phyloP scores from a whole-genome alignment of 1,140 invertebrate species.

The Drosophila willistoni region DNA sequence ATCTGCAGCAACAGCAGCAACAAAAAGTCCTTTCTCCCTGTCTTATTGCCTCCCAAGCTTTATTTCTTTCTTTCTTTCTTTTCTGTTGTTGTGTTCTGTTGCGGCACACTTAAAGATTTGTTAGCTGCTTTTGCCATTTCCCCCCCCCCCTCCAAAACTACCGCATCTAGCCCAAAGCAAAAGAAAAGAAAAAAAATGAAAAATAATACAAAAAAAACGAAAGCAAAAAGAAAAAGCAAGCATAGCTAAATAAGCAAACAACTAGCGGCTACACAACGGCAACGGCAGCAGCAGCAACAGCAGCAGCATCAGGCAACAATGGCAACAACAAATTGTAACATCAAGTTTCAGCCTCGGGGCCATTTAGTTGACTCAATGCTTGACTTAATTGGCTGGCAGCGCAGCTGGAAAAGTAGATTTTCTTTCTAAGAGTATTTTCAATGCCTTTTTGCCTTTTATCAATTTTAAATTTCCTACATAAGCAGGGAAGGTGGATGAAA shows the following conservation, averaged over 20 bases:
- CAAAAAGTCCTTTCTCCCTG: slow-evolving; percentile 8
- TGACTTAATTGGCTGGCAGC: slow-evolving; percentile 65
- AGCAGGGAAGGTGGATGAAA: background rate
- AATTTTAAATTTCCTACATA: slow-evolving; percentile 3
- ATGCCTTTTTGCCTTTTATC: slow-evolving; percentile 8
- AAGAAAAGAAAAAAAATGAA: slow-evolving; percentile 26
- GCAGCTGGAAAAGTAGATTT: slow-evolving; percentile 18
- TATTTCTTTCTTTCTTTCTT: slow-evolving; percentile 9
- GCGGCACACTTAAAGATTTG: slow-evolving; percentile 61
- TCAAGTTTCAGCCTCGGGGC: slow-evolving; percentile 53
- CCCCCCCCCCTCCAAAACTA: background rate
- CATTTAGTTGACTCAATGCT: slow-evolving; percentile 73
- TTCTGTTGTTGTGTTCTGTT: slow-evolving; percentile 24
- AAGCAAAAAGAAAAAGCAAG: slow-evolving; percentile 38
- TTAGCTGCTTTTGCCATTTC: slow-evolving; percentile 10
- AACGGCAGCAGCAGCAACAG: slow-evolving; percentile 38
- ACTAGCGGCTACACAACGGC: slow-evolving; percentile 50
- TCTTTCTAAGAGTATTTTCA: slow-evolving; percentile 1
- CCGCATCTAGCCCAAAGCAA: slow-evolving; percentile 25
- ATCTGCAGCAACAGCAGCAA: slow-evolving; percentile 2
- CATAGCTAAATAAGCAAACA: slow-evolving; percentile 67
- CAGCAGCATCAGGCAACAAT: slow-evolving; percentile 37
- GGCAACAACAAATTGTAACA: slow-evolving; percentile 50
- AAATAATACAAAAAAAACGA: slow-evolving; percentile 1
- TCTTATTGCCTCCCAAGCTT: background rate